Evolutionary conservation across 2,797 vertebrate species (phyloP).

Genomic region (Sebastes dallii): DNA sequence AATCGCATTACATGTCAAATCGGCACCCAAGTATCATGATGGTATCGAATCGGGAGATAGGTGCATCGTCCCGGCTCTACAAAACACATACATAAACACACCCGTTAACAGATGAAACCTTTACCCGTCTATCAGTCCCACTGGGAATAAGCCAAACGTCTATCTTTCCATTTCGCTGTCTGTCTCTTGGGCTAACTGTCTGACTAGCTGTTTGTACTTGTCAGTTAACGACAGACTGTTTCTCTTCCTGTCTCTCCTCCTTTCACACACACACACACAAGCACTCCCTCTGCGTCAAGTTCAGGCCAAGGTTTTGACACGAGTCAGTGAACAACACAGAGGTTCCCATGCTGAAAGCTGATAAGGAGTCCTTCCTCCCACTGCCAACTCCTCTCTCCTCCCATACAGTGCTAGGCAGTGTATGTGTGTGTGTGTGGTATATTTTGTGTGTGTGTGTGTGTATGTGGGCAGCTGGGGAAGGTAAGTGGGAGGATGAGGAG

Average conservation of each 20-base stretch:
- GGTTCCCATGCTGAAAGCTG: constrained; percentile 69
- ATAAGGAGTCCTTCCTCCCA: constrained; percentile 68
- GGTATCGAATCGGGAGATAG: too few species aligned
- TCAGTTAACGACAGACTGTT: constrained; percentile 45
- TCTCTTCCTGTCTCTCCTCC: constrained; percentile 39
- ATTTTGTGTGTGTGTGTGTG: constrained; percentile 18
- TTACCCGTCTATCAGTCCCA: constrained; percentile 5
- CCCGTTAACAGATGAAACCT: neutral
- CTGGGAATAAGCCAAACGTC: constrained; percentile 1
- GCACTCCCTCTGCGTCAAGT: constrained; percentile 32
- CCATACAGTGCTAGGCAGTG: constrained; percentile 24
- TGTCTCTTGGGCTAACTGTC: constrained; percentile 28
- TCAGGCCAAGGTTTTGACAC: constrained; percentile 54
- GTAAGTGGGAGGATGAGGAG: constrained; percentile 42
- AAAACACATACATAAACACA: neutral
- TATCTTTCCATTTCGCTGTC: constrained; percentile 20
- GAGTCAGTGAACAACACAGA: constrained; percentile 61
- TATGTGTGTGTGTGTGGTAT: constrained; percentile 14
- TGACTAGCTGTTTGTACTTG: constrained; percentile 47
- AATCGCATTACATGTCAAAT: too few species aligned
- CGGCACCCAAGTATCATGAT: too few species aligned
- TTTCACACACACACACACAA: neutral
- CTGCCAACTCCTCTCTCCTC: constrained; percentile 26
- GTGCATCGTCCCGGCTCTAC: rapidly evolving
- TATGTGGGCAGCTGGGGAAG: constrained; percentile 13